Conservation (phyloP, 2,888 invertebrate species). For the Phoronis australis region DNA sequence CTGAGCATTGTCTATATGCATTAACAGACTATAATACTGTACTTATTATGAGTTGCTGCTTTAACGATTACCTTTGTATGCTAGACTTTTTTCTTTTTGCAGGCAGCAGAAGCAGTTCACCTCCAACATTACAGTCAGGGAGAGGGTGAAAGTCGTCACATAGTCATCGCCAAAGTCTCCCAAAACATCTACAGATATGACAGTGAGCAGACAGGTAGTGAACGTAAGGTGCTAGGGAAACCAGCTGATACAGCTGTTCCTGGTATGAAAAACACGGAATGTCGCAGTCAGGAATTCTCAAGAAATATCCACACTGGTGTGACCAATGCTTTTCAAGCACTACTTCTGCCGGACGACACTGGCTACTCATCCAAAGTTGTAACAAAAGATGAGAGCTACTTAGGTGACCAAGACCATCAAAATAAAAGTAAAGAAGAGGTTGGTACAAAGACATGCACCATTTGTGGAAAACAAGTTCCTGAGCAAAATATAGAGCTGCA, state of each 20-base stretch:
- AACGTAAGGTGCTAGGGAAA: neutral
- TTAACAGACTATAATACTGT: too few relatives aligned
- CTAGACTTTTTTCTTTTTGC: conserved; percentile 14
- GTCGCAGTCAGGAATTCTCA: neutral
- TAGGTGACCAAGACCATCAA: neutral
- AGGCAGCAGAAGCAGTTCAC: conserved; percentile 51
- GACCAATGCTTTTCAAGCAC: neutral
- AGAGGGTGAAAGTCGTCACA: conserved; percentile 45
- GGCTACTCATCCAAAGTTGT: too few relatives aligned
- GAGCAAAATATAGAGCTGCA: conserved; percentile 20
- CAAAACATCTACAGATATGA: neutral
- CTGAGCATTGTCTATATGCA: too few relatives aligned
- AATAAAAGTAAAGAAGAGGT: too few relatives aligned
- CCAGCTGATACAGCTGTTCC: neutral
- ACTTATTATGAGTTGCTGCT: too few relatives aligned
- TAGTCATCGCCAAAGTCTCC: conserved; percentile 41
- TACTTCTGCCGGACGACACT: neutral
- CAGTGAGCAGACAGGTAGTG: neutral
- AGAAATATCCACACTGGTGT: neutral
- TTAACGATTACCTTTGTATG: too few relatives aligned
- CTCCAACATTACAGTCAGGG: conserved; percentile 53
- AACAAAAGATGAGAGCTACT: too few relatives aligned
- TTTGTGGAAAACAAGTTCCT: conserved; percentile 18
- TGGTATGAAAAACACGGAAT: neutral
- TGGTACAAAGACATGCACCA: conserved; percentile 11